Base-by-base conservation (phyloP, 2,113 vertebrate species). In the Phrynosoma blainvillii region DNA sequence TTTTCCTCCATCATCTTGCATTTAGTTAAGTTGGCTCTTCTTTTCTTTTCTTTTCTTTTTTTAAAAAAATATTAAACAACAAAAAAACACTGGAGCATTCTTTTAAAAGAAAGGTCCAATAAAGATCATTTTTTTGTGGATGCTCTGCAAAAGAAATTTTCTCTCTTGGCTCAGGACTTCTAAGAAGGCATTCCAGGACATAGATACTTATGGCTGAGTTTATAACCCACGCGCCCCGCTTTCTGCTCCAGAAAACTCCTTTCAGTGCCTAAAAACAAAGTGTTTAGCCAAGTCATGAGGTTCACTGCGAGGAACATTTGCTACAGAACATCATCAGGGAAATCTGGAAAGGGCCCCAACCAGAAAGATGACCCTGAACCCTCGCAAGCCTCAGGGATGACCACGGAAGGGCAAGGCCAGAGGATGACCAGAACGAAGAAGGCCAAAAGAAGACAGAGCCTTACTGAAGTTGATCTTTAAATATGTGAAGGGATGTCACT, bases 81-180 rank as follows among this genome's bases (percentile, higher is more conserved):
- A 84, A 87, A 32, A 0, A 12, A 86, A 23, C 90, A 75, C 30
- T 94, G 92, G 88, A 94, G 80, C 93, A 90, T 88, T 79, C 90
- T 86, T 91, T 92, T 13, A 65, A n/a, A 76, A 62, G 23, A 62
- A 62, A 62, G 56, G 5, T 2, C n/a, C 79, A 21, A 47, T 14
- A 32, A 84, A 54, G 1, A 27, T 59, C 21, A 32, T 82, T 42
- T 82, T 42, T 1, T 66, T 20, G 74, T 89, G 84, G 89, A 87
- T 91, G 5, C 91, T 90, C 20, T 90, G 84, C 82, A 89, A 75
- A 88, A 90, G 86, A 90, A 93, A 90, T 90, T 85, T 90, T 47
- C 78, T 84, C 79, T 90, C 87, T 87, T 92, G 90, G 87, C 79
- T 77, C 66, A 79, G 54, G 0, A 79, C 77, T 83, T 70, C 4